These are phyloP conservation scores for Nannoperca australis DNA, from an alignment of 2,797 vertebrate species.

Conservation along the genomic window DNA sequence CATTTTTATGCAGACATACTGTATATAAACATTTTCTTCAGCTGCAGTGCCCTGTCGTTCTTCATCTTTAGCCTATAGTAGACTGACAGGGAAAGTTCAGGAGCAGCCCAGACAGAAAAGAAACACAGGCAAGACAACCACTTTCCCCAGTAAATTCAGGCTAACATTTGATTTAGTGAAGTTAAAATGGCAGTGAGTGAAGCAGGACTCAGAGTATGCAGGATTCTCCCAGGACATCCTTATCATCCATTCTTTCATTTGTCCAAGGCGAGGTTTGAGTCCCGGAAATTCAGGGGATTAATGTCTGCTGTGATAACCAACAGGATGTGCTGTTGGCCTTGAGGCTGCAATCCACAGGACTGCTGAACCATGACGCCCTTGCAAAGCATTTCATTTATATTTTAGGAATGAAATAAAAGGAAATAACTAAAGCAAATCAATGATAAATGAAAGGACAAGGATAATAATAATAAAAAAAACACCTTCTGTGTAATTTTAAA, in stretches of 20 bases:
- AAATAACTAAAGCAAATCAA: constrained; percentile 68
- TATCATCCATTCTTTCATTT: constrained; percentile 77
- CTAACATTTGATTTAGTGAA: constrained; percentile 53
- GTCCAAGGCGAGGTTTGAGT: constrained; percentile 67
- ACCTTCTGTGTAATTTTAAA: constrained; percentile 45
- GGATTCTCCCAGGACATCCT: constrained; percentile 70
- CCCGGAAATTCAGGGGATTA: constrained; percentile 72
- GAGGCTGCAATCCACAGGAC: constrained; percentile 64
- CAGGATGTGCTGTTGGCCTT: constrained; percentile 63
- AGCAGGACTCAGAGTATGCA: constrained; percentile 46
- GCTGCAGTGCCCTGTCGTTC: neutral
- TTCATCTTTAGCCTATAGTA: constrained; percentile 7
- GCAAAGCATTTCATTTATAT: constrained; percentile 71
- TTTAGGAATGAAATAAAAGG: constrained; percentile 56
- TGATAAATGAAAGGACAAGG: constrained; percentile 55
- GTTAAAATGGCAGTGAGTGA: constrained; percentile 54
- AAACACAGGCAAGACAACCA: neutral
- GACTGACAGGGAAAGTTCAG: constrained; percentile 16
- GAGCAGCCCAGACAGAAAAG: neutral
- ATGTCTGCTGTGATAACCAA: constrained; percentile 73
- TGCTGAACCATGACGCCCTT: constrained; percentile 59
- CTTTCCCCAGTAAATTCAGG: constrained; percentile 28
- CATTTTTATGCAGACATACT: neutral
- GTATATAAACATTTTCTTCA: neutral
- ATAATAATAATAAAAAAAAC: neutral